A percentile compares a stretch with the other conserved stretches of the same genome.
These are phyloP conservation scores for Phthorimaea operculella DNA, from an alignment of 1,140 invertebrate species.

Conservation along the genomic window DNA sequence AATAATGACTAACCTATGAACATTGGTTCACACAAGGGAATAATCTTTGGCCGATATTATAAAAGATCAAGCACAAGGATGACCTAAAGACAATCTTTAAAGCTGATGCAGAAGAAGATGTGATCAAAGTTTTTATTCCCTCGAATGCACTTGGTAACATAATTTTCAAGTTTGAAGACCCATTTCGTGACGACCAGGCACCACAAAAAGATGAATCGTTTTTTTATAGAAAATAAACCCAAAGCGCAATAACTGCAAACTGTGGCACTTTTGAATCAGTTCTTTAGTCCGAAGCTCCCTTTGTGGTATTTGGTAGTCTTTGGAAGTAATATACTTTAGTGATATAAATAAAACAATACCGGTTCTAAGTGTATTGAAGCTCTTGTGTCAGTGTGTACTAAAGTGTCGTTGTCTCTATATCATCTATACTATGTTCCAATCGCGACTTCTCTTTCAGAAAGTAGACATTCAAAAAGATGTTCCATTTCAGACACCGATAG, in stretches of 20 bases:
- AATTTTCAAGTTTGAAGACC: not conserved
- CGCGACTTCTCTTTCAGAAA: not conserved
- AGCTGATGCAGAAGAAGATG: not conserved
- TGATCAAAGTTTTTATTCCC: not conserved
- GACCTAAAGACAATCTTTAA: too few relatives aligned
- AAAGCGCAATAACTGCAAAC: conserved; percentile 15
- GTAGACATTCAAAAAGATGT: not conserved
- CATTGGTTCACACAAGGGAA: conserved; percentile 9
- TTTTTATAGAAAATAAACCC: not conserved
- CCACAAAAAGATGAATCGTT: not conserved
- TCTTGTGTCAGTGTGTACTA: conserved; percentile 33
- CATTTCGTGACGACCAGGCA: not conserved
- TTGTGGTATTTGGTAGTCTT: not conserved
- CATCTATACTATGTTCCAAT: conserved; percentile 15
- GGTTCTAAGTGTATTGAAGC: conserved; percentile 32
- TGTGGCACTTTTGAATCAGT: conserved; percentile 35
- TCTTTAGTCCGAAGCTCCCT: conserved; percentile 16
- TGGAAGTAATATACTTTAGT: not conserved
- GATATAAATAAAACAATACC: conserved; percentile 16
- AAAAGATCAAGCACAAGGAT: conserved; percentile 3
- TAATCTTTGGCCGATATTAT: conserved; percentile 4
- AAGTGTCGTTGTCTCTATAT: conserved; percentile 38
- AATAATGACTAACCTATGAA: conserved; percentile 18
- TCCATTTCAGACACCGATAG: not conserved
- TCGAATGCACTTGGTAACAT: not conserved